A percentile compares a stretch with the other conserved stretches of the same genome.
Evolutionary conservation across 1,140 invertebrate species (phyloP).

Genomic region (Plutomurus gul): DNA sequence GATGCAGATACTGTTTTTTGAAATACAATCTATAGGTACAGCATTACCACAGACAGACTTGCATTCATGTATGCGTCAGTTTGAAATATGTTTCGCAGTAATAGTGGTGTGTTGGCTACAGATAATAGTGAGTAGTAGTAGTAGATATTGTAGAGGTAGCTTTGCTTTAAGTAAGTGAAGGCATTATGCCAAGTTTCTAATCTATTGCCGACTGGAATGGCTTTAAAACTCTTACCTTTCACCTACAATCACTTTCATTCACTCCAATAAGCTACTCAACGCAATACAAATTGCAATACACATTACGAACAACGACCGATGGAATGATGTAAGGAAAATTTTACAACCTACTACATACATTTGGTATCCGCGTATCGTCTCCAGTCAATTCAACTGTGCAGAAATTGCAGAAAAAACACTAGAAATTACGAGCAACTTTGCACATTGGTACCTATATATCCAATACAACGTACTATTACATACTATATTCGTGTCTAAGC

Average conservation of each 20-base stretch:
- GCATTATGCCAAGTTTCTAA: constrained; percentile 12
- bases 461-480: background rate
- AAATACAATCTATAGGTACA: too few relatives aligned
- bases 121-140: background rate
- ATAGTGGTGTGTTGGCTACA: background rate
- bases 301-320: background rate
- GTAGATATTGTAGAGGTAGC: background rate
- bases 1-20: too few relatives aligned
- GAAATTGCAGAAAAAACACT: constrained; percentile 5
- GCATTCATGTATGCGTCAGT: too few relatives aligned
- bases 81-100: background rate
- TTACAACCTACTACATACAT: constrained; percentile 20
- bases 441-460: background rate
- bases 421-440: background rate
- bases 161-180: too few relatives aligned
- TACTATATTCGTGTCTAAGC: background rate
- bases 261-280: constrained; percentile 25
- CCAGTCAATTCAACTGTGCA: background rate
- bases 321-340: constrained; percentile 1
- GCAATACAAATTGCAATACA: constrained; percentile 15
- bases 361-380: background rate
- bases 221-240: constrained; percentile 21
- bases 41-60: too few relatives aligned
- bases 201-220: constrained; percentile 15
- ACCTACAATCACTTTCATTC: constrained; percentile 23